A percentile compares a stretch with the other conserved stretches of the same genome.
These are phyloP conservation scores for Falco columbarius DNA, from an alignment of 2,797 vertebrate species.

Conservation along the genomic window DNA sequence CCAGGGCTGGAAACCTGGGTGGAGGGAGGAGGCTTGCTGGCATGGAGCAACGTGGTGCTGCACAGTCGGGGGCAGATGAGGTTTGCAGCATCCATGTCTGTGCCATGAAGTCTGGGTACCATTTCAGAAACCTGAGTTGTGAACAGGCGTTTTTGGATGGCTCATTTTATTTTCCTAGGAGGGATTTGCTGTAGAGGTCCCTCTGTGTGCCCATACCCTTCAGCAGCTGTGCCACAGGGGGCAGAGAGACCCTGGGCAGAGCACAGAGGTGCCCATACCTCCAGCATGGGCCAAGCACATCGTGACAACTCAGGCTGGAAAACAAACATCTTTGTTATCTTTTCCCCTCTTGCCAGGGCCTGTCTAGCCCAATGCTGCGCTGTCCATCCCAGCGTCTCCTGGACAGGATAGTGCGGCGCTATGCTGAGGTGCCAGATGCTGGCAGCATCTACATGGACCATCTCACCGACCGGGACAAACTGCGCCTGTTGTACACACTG, in stretches of 20 bases:
- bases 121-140: not conserved
- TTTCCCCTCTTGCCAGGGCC: conserved; percentile 67
- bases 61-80: rapidly evolving
- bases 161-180: not conserved
- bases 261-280: not conserved
- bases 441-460: conserved; percentile 88
- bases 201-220: rapidly evolving
- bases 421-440: conserved; percentile 83
- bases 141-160: not conserved
- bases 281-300: rapidly evolving
- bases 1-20: not conserved
- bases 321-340: not conserved
- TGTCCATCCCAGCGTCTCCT: conserved; percentile 85
- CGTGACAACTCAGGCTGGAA: not conserved
- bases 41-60: rapidly evolving
- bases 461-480: conserved; percentile 81
- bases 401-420: conserved; percentile 84
- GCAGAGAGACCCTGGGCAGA: not conserved
- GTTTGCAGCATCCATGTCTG: not conserved
- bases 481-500: conserved; percentile 85
- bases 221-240: rapidly evolving
- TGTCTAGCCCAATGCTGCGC: conserved; percentile 80
- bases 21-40: rapidly evolving
- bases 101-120: rapidly evolving
- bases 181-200: not conserved